Conservation (phyloP, 2,888 invertebrate species). For the Cantharis rufa region DNA sequence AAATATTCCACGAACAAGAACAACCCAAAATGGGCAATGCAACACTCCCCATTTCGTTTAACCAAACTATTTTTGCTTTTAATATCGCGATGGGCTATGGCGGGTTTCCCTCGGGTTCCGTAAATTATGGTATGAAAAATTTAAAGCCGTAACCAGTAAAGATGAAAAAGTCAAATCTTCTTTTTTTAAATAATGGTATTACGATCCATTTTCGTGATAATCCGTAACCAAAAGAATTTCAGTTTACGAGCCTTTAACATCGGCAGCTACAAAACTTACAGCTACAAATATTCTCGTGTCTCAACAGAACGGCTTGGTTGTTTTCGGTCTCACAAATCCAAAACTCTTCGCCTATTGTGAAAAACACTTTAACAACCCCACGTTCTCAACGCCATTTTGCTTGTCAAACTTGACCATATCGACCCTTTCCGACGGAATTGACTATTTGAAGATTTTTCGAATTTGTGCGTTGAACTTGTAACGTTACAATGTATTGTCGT, state of each 20-base stretch:
- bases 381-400: conserved; percentile 86
- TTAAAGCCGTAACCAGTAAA: conserved; percentile 68
- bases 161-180: conserved; percentile 67
- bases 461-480: conserved; percentile 88
- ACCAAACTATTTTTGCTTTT: conserved; percentile 94
- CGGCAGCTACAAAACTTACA: conserved; percentile 88
- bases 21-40: conserved; percentile 92
- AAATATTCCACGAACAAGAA: conserved; percentile 85
- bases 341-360: conserved; percentile 89
- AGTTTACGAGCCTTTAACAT: conserved; percentile 92
- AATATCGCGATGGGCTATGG: conserved; percentile 90
- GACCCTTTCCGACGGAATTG: conserved; percentile 82
- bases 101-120: conserved; percentile 88
- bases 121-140: conserved; percentile 87
- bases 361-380: conserved; percentile 91
- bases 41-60: conserved; percentile 84
- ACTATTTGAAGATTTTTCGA: conserved; percentile 90
- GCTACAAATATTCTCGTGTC: conserved; percentile 93
- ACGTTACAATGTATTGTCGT: too few relatives aligned
- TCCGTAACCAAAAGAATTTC: conserved; percentile 94
- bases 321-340: conserved; percentile 95
- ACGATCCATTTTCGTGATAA: conserved; percentile 87
- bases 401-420: conserved; percentile 92
- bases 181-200: conserved; percentile 84
- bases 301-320: conserved; percentile 90